These are phyloP conservation scores for Grammomys dolichurus DNA, from an alignment of 2,113 vertebrate species.

Conservation along the genomic window DNA sequence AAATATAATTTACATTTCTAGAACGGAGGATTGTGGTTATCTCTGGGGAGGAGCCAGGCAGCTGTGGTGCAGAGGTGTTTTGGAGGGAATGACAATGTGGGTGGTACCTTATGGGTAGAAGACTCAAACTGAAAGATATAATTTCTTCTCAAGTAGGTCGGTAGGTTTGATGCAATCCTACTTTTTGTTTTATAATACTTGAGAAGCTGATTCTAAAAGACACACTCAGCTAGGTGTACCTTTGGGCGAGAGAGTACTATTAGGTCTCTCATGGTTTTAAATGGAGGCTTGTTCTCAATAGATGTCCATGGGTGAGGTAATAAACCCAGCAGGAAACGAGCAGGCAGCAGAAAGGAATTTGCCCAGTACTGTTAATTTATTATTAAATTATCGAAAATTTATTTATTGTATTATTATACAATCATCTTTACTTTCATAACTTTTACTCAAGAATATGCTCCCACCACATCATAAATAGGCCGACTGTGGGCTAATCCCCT, in stretches of 20 bases:
- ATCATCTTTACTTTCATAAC: neutral
- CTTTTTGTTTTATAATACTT: neutral
- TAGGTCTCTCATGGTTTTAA: neutral
- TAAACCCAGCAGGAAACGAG: neutral
- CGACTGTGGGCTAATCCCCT: neutral
- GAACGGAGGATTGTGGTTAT: neutral
- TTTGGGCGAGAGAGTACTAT: neutral
- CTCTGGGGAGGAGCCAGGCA: neutral
- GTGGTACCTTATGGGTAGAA: neutral
- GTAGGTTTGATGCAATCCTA: neutral
- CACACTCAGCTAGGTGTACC: neutral
- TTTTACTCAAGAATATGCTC: neutral
- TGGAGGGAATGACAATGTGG: too few relatives aligned
- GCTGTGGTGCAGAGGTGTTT: neutral
- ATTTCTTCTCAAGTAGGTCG: conserved; percentile 41
- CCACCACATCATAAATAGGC: neutral
- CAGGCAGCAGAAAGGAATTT: conserved; percentile 31
- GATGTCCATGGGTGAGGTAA: neutral
- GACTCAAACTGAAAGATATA: neutral
- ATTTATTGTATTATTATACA: neutral
- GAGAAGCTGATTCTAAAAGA: conserved; percentile 53
- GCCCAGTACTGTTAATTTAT: neutral
- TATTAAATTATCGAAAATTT: neutral
- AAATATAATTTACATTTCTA: conserved; percentile 6
- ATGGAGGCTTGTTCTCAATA: neutral